Evolutionary conservation across 2,797 vertebrate genomes (phyloP), one percentile per base, ranked within the genome.

Genomic region (Esox lucius): DNA sequence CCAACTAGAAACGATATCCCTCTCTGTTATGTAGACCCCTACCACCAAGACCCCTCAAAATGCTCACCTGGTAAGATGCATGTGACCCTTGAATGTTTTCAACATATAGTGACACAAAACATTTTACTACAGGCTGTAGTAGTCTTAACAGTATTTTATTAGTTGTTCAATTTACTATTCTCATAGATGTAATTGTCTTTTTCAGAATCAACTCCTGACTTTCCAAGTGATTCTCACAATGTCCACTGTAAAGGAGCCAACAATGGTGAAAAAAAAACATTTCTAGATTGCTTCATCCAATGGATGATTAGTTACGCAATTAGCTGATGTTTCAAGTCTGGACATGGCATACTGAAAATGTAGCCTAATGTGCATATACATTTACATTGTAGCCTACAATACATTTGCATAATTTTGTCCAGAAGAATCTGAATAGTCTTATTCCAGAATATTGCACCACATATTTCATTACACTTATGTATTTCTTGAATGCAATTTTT

Each of bases 171-270:
- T 19, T 22, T 53, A 12, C 28, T 51, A 11, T 53, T 31, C 6
- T 28, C 77, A 82, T 68, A 31, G 53, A 11, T 48, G 53, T 78
- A 64, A 46, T 73, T 53, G 12, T 84, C 68, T 67, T 56, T 74
- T 91, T 83, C 77, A 88, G 81, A 92, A 89, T 89, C 94, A 66
- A 82, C 94, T 89, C 89, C 95, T 91, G 97, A 97, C 90, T 96
- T 96, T 79, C 94, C 96, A 28, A 93, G 96, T 95, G 96, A 98
- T 91, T 95, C 96, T 71, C 95, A 94, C 86, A 97, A 94, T 5
- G 92, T 95, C 67, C 95, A 97, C 89, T 98, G 97, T 86, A 92
- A 95, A 92, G 95, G 94, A 48, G 68, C 92, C 0, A 77, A 83
- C 80, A 86, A 71, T 85, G 89, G 91, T 67, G 64, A 46, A 26